Percentiles rank a stretch among this genome's conserved stretches.
Conservation (phyloP, 2,888 invertebrate genomes). For the Trypoxylon attenuatum region DNA sequence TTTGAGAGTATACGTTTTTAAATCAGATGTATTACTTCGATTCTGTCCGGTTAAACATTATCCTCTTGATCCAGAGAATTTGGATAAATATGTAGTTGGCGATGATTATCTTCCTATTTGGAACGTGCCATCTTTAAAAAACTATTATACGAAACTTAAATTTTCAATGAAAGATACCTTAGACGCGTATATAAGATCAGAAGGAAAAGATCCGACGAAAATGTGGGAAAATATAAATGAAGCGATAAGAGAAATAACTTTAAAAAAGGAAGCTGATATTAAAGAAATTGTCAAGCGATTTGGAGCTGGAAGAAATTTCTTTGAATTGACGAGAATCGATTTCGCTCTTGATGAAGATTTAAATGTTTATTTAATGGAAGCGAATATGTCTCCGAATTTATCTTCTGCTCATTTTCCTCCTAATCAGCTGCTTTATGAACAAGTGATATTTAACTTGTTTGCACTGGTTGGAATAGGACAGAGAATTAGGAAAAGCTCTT, state of each 20-base stretch:
- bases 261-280: conserved; percentile 84
- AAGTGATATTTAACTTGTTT: conserved; percentile 90
- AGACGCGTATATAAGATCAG: conserved; percentile 82
- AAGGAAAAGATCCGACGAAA: conserved; percentile 82
- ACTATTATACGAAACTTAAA: conserved; percentile 83
- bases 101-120: conserved; percentile 96
- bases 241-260: conserved; percentile 82
- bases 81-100: conserved; percentile 94
- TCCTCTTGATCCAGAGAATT: conserved; percentile 87
- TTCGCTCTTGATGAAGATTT: conserved; percentile 92
- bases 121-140: conserved; percentile 88
- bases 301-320: conserved; percentile 80
- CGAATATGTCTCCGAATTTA: conserved; percentile 98
- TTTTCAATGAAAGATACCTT: conserved; percentile 92
- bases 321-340: conserved; percentile 96
- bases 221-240: conserved; percentile 90
- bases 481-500: conserved; percentile 73
- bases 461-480: conserved; percentile 85
- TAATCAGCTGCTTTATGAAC: conserved; percentile 92
- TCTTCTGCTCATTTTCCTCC: conserved; percentile 94
- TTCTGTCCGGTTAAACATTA: conserved; percentile 93
- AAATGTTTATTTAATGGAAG: conserved; percentile 93
- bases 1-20: conserved; percentile 90
- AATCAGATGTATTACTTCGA: conserved; percentile 91
- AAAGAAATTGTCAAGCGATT: conserved; percentile 77